Evolutionary conservation across 2,888 invertebrate genomes (phyloP).

Genomic region (Antheraea yamamai): DNA sequence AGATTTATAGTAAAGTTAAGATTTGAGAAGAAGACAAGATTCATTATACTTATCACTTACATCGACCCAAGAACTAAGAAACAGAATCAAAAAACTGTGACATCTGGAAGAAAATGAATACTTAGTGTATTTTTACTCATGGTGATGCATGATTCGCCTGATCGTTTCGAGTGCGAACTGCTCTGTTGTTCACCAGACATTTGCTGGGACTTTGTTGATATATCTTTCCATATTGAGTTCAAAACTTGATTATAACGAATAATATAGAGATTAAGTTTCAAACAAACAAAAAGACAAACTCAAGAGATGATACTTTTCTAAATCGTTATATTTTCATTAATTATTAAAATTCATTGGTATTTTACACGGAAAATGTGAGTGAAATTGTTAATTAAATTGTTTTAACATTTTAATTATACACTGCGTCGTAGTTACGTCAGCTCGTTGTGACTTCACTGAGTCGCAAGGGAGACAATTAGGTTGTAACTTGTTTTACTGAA

Average conservation of each 20-base stretch:
- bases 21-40: neutral
- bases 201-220: neutral
- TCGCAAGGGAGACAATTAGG: constrained; percentile 7
- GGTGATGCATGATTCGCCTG: neutral
- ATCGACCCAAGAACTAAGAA: too few species aligned
- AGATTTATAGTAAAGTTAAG: neutral
- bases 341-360: neutral
- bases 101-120: neutral
- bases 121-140: neutral
- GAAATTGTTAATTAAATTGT: neutral
- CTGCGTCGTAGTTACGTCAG: constrained; percentile 7
- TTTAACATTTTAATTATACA: constrained; percentile 11
- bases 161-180: neutral
- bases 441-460: constrained; percentile 12
- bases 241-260: too few species aligned
- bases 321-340: neutral
- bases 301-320: too few species aligned
- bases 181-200: neutral
- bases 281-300: too few species aligned
- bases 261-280: too few species aligned
- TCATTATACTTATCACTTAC: too few species aligned
- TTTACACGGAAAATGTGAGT: neutral
- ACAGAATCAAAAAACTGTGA: neutral
- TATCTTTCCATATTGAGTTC: too few species aligned
- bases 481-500: constrained; percentile 17